Evolutionary conservation across 2,797 vertebrate genomes (phyloP), one percentile per base, ranked within the genome.

Genomic region (Yasuhikotakia modesta): DNA sequence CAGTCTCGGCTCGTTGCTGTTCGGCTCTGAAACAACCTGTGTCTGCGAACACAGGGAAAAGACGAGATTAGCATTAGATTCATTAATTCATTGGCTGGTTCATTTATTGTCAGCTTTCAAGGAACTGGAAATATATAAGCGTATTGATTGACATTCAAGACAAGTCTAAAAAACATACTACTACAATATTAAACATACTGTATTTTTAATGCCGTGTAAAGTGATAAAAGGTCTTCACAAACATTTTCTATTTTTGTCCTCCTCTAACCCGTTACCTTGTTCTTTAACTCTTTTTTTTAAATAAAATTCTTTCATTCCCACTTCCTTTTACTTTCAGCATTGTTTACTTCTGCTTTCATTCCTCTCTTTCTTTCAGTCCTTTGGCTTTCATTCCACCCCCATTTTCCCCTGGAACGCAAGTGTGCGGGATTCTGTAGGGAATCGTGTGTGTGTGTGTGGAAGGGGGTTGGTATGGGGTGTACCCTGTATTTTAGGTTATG

Each of bases 401-500:
- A 86, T 89, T 91, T 90, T 89, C 87, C 87, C 81, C 84, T 64
- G 72, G 27, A 73, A 82, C 81, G 80, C 78, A 17, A 21, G 70
- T 60, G 68, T 57, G 43, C 80, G 79, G 84, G 84, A 76, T 88
- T 88, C 85, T 88, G 79, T 79, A 50, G 71, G 73, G 52, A 73
- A 52, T 35, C 61, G 63, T 71, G 27, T 53, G 43, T 77, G 70
- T 81, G 72, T 71, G 77, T 73, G 21, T 72, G 77, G 19, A 43
- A 27, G 73, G 71, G 76, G 73, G 72, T 74, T 52, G 77, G 82
- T 87, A 68, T 88, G 89, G 82, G 87, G 70, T 88, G 89, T 81
- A 86, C 80, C 84, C 89, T 88, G 79, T 85, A 85, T 77, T 91
- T 90, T 88, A 85, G 88, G 89, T 92, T 87, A 91, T 87, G 78